These are phyloP conservation scores for Lepidochitona cinerea DNA, from an alignment of 2,888 invertebrate species.

Conservation along the genomic window DNA sequence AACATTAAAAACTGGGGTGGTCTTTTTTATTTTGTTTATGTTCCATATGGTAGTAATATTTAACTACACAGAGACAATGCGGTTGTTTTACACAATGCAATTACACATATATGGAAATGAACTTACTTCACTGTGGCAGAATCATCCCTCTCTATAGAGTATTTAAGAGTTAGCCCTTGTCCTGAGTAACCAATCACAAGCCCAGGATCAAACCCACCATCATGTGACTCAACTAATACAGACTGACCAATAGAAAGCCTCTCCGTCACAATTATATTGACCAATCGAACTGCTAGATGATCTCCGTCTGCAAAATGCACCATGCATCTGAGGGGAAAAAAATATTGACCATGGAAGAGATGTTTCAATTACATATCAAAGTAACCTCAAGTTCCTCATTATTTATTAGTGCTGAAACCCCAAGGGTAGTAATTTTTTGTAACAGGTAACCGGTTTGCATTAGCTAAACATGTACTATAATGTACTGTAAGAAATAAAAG, in stretches of 20 bases:
- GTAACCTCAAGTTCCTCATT: too few relatives aligned
- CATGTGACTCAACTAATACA: slow-evolving; percentile 50
- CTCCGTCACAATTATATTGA: slow-evolving; percentile 48
- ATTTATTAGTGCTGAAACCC: too few relatives aligned
- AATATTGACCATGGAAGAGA: too few relatives aligned
- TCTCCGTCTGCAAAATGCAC: slow-evolving; percentile 61
- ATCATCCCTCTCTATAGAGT: slow-evolving; percentile 50
- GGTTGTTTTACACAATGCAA: neutral
- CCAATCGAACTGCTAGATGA: slow-evolving; percentile 35
- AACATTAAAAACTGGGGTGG: too few relatives aligned
- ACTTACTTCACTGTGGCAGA: slow-evolving; percentile 43
- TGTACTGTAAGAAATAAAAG: too few relatives aligned
- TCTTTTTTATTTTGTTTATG: too few relatives aligned
- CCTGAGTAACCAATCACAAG: slow-evolving; percentile 40
- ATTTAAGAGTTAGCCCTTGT: slow-evolving; percentile 20
- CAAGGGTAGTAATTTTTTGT: too few relatives aligned
- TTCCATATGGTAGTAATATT: too few relatives aligned
- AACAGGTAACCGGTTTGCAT: too few relatives aligned
- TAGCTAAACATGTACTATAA: too few relatives aligned
- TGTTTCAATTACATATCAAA: too few relatives aligned
- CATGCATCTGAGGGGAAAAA: slow-evolving; percentile 33
- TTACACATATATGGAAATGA: neutral
- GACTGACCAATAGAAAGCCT: slow-evolving; percentile 54
- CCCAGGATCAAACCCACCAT: slow-evolving; percentile 52
- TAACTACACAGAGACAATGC: too few relatives aligned